Evolutionary conservation across 2,888 invertebrate species (phyloP), one percentile per base, ranked within the genome.

Genomic region (Sclerodermus sp.): DNA sequence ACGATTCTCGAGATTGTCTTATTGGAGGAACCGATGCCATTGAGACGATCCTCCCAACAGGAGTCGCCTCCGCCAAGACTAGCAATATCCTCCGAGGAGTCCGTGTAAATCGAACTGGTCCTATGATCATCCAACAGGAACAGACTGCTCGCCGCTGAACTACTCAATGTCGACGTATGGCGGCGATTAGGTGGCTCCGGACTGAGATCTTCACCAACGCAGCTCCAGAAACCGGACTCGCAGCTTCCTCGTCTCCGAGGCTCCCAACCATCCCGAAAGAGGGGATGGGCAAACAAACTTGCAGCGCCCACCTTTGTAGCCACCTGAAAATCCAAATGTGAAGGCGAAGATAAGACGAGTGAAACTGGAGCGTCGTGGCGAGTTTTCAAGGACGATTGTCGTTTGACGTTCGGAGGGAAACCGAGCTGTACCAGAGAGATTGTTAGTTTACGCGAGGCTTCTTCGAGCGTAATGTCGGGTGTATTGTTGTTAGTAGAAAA

Each of bases 171-270:
- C n/a, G 77, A 77, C 0, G 77, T 70, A 47, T 77, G 76, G 1
- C 77, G 70, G 13, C 76, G 73, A 57, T 76, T 74, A 0, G 77
- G 77, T 1, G 77, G 76, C 38, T 77, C 77, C 0, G 79, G 78
- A 50, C 84, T 84, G 57, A 86, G 84, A 73, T 89, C 89, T 73
- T 89, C 90, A 68, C 91, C 91, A 57, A 91, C 89, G 66, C 90
- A 91, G 47, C 91, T 91, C 82, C 91, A 93, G 74, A 93, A 93
- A 15, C 93, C 93, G 62, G 90, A 90, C 77, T 93, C 93, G 75
- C 92, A 92, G 15, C 92, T 93, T 49, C 90, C 93, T 40, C 92
- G 84, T 14, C 92, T 80, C 30, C 87, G 82, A n/a, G 87, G 78
- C 42, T 77, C 77, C 77, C 77, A 77, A 2, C 76, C 74, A 30